These are phyloP conservation scores for Polyodon spathula DNA, from an alignment of 2,113 vertebrate genomes.

Conservation along the genomic window DNA sequence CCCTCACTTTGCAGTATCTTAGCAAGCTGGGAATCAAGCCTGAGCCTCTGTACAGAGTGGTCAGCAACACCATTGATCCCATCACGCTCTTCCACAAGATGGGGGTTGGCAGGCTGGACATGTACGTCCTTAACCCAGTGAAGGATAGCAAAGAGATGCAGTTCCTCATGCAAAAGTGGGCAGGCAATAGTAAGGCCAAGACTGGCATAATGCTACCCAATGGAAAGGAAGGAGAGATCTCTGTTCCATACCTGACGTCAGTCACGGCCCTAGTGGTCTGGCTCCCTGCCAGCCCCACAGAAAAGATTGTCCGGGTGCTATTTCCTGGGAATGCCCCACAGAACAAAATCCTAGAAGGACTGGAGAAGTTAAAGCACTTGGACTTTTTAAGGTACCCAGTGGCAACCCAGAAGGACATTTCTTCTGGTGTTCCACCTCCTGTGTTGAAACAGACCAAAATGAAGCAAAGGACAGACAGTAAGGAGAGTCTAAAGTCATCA, in stretches of 20 bases:
- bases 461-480: constrained; percentile 87
- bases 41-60: constrained; percentile 82
- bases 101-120: constrained; percentile 89
- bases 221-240: constrained; percentile 95
- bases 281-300: constrained; percentile 85
- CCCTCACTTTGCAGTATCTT: constrained; percentile 85
- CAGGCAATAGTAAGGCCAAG: constrained; percentile 96
- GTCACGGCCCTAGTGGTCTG: constrained; percentile 94
- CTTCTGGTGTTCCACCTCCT: constrained; percentile 65
- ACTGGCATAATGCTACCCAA: constrained; percentile 83
- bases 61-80: constrained; percentile 85
- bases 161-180: constrained; percentile 98
- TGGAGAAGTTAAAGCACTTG: constrained; percentile 90
- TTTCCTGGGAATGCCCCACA: constrained; percentile 97
- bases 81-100: constrained; percentile 96
- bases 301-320: constrained; percentile 91
- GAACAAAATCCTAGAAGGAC: constrained; percentile 93
- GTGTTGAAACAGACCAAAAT: constrained; percentile 86
- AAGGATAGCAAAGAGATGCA: constrained; percentile 99
- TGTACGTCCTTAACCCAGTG: constrained; percentile 92
- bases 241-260: constrained; percentile 93
- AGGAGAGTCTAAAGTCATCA: constrained; percentile 87
- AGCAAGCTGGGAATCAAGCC: constrained; percentile 83
- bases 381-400: constrained; percentile 91
- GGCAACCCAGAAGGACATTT: constrained; percentile 86